A percentile compares a stretch with the other conserved stretches of the same genome.
Evolutionary conservation across 2,113 vertebrate genomes (phyloP).

Genomic region (Merops nubicus): DNA sequence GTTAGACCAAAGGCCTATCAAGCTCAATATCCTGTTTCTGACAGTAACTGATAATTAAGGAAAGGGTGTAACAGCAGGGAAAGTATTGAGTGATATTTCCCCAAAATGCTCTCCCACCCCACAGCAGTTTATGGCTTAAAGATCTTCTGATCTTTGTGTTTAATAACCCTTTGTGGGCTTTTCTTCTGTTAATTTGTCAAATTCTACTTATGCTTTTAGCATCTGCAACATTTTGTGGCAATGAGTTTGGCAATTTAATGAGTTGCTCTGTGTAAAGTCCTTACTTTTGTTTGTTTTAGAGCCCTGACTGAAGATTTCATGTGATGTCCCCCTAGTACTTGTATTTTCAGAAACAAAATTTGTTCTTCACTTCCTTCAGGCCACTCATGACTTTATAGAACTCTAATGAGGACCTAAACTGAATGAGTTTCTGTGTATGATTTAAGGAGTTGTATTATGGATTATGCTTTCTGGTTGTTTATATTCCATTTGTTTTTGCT

Average conservation of each 20-base stretch:
- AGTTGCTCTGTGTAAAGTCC: neutral
- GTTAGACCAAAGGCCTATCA: neutral
- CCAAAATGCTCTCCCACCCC: neutral
- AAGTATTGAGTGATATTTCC: slow-evolving; percentile 44
- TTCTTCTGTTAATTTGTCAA: neutral
- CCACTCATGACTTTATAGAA: neutral
- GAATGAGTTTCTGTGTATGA: neutral
- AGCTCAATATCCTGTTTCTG: slow-evolving; percentile 58
- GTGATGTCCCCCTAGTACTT: neutral
- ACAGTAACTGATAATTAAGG: slow-evolving; percentile 25
- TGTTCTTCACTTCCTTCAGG: neutral
- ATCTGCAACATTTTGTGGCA: neutral
- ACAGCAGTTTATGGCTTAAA: neutral
- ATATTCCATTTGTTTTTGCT: slow-evolving; percentile 12
- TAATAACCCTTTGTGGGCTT: neutral
- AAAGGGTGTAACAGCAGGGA: slow-evolving; percentile 34
- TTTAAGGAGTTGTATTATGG: neutral
- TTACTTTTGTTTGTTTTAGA: neutral
- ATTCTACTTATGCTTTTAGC: neutral
- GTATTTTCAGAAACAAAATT: neutral
- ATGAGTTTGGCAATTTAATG: neutral
- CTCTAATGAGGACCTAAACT: neutral
- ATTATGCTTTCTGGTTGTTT: neutral
- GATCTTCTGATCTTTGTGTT: neutral
- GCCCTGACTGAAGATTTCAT: neutral